phyloP scores from a whole-genome alignment of 2,797 vertebrate genomes.

The Tapirus indicus region DNA sequence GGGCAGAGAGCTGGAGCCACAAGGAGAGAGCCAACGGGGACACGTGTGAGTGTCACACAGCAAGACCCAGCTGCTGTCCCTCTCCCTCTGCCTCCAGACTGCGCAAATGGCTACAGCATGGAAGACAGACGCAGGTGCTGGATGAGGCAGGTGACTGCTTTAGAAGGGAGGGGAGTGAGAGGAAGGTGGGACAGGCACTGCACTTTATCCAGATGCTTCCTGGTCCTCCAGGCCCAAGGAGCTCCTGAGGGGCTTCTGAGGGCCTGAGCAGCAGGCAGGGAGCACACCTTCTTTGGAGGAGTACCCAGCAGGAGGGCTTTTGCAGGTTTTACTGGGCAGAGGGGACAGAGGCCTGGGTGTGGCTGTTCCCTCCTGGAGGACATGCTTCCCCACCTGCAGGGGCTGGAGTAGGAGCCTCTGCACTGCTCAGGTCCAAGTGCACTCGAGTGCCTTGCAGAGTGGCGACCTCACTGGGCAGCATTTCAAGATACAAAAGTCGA shows the following conservation, averaged over 20 bases:
- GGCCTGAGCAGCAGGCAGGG: background rate
- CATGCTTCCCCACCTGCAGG: fast-evolving
- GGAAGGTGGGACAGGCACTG: fast-evolving
- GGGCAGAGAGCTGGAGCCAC: fast-evolving
- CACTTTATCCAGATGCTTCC: background rate
- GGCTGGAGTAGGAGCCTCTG: background rate
- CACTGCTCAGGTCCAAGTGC: background rate
- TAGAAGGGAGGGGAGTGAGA: background rate
- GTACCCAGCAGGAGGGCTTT: too few species aligned
- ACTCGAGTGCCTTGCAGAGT: background rate
- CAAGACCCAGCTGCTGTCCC: background rate
- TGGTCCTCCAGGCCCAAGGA: background rate
- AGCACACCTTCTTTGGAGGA: background rate
- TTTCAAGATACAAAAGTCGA: too few species aligned
- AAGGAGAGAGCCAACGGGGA: background rate
- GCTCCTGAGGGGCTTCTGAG: background rate
- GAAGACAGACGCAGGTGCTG: too few species aligned
- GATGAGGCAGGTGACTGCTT: background rate
- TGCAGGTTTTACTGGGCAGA: background rate
- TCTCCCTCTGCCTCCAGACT: background rate
- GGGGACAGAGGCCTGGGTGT: background rate
- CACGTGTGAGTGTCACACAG: background rate
- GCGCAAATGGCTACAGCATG: background rate
- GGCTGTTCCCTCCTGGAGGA: background rate
- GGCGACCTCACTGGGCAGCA: background rate